Conservation (phyloP, 2,113 vertebrate genomes). For the Syrmaticus mikado region DNA sequence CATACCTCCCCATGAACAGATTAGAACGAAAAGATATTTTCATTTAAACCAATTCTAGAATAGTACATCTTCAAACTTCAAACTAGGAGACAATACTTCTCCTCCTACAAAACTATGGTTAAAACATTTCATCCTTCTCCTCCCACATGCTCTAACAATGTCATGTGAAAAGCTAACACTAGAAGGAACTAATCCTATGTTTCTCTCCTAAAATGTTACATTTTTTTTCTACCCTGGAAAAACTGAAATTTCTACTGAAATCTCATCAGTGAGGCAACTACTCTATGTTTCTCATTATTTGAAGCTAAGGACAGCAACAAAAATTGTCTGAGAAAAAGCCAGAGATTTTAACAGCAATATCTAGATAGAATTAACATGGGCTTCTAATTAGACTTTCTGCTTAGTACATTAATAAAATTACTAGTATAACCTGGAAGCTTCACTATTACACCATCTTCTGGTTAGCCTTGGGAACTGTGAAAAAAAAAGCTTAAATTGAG, state of each 20-base stretch:
- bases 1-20: not conserved
- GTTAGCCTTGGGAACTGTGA: constrained; percentile 7
- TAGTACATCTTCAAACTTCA: constrained; percentile 37
- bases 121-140: constrained; percentile 53
- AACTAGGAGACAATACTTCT: constrained; percentile 45
- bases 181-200: constrained; percentile 6
- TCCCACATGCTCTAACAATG: constrained; percentile 43
- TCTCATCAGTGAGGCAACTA: not conserved
- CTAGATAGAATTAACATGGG: not conserved
- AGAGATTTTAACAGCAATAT: not conserved
- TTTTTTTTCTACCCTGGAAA: not conserved
- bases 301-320: not conserved
- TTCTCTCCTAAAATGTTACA: not conserved
- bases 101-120: constrained; percentile 32
- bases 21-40: constrained; percentile 29
- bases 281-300: not conserved
- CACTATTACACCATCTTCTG: constrained; percentile 53
- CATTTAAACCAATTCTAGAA: constrained; percentile 50
- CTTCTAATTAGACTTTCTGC: not conserved
- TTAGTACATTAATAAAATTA: not conserved
- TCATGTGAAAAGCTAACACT: constrained; percentile 25
- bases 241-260: not conserved
- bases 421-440: not conserved
- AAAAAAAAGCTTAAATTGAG: not conserved
- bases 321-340: not conserved